Base-by-base conservation (phyloP, 2,113 vertebrate genomes). In the Euleptes europaea region DNA sequence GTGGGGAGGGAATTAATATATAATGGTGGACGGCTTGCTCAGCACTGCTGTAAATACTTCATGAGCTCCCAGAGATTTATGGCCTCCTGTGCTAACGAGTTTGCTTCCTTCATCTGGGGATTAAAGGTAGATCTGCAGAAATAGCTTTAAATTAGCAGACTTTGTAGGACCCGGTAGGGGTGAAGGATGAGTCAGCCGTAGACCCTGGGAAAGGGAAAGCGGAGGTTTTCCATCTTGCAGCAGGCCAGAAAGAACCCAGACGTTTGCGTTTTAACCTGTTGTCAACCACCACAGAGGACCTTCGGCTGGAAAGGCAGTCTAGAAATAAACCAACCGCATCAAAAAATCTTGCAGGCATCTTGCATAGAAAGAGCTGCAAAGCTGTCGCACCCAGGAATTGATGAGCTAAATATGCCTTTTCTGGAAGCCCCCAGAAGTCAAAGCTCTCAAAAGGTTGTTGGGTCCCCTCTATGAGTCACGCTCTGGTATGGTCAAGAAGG, bases 51-150 rank as follows among this genome's bases (percentile, higher is more conserved):
- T 88, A 83, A 83, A 83, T 87, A 90, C 84, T 80, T 87, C 89
- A 86, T 86, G 93, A 88, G 86, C 79, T 90, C 42, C 69, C 72
- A 47, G 83, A 84, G 86, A 81, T 91, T 89, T 91, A 85, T 87
- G 82, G 51, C 70, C 63, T 65, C 79, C 33, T 86, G 84, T 77
- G 78, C 70, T 91, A 93, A 90, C 5, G 0, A 63, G 47, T 2
- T 82, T 72, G 1, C 5, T 57, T 71, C 33, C 21, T 0, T 3
- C 8, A 0, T 10, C 0, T 21, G 3, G 81, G 26, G 4, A 3
- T 14, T 21, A 19, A 14, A 47, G 8, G 3, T 1, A 0, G 4
- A 71, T 9, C 0, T 17, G 21, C 21, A 15, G 47, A 17, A 70
- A 19, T 0, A 0, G 21, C 40, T 0, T 49, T 72, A 47, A 85